phyloP scores from a whole-genome alignment of 2,888 invertebrate genomes.

The Chrysolina haemoptera region DNA sequence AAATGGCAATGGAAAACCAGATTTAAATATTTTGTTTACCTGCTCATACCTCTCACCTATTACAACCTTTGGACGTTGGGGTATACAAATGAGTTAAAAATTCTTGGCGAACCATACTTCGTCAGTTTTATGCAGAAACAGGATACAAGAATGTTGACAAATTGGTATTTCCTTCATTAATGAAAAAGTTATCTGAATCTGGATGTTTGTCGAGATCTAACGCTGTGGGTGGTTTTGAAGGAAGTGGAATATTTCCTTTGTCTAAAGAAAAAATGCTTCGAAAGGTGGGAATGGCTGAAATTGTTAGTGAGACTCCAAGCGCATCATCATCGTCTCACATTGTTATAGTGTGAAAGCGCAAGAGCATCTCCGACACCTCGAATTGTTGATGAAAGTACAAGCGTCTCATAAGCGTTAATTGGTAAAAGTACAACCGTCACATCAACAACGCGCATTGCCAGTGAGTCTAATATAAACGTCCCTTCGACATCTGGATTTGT shows the following conservation, averaged over 20 bases:
- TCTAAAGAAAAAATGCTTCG: neutral
- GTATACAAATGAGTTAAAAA: conserved; percentile 34
- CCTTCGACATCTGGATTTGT: no score
- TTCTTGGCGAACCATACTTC: conserved; percentile 17
- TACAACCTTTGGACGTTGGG: conserved; percentile 40
- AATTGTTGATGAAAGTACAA: neutral
- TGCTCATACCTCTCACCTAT: conserved; percentile 33
- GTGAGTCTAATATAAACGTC: no score
- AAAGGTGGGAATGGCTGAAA: neutral
- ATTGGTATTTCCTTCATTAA: no score
- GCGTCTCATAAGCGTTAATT: neutral
- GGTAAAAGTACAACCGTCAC: neutral
- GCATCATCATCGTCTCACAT: neutral
- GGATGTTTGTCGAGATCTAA: neutral
- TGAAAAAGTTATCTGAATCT: neutral
- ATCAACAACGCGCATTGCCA: no score
- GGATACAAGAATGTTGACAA: conserved; percentile 41
- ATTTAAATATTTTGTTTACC: conserved; percentile 45
- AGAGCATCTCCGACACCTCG: neutral
- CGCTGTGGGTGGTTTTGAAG: neutral
- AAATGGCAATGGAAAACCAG: conserved; percentile 35
- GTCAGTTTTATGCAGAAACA: conserved; percentile 35
- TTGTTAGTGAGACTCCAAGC: neutral
- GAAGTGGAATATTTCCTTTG: neutral
- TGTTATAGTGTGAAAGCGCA: neutral